A percentile compares a stretch with the other conserved stretches of the same genome.
These are phyloP conservation scores for Athetis lepigone DNA, from an alignment of 2,888 invertebrate species.

Conservation along the genomic window DNA sequence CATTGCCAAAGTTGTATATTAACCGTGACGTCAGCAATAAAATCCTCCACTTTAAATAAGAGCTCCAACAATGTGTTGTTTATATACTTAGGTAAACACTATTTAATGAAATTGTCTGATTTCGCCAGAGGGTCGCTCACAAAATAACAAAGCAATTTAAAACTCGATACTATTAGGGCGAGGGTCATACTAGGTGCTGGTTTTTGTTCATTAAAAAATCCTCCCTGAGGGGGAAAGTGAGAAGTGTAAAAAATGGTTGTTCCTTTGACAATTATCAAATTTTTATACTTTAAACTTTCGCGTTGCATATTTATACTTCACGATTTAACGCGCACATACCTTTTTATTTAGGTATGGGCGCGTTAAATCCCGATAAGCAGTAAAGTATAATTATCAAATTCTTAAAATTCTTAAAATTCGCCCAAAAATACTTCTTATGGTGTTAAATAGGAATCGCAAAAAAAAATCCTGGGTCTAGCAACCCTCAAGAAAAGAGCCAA, in stretches of 20 bases:
- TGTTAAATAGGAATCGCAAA: too few relatives aligned
- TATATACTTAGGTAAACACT: slow-evolving; percentile 48
- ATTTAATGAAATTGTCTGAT: slow-evolving; percentile 54
- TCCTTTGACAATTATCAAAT: neutral
- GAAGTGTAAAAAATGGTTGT: neutral
- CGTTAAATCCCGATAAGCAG: too few relatives aligned
- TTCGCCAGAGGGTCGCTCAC: slow-evolving; percentile 30
- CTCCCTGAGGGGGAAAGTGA: too few relatives aligned
- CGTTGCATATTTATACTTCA: too few relatives aligned
- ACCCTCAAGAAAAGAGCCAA: too few relatives aligned
- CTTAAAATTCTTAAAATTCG: too few relatives aligned
- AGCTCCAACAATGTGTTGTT: slow-evolving; percentile 24
- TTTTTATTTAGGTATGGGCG: too few relatives aligned
- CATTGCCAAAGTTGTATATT: neutral
- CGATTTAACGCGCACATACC: too few relatives aligned
- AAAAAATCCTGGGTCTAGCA: too few relatives aligned
- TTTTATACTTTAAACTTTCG: neutral
- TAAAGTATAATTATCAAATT: too few relatives aligned
- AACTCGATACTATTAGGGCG: slow-evolving; percentile 56
- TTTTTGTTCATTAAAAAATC: too few relatives aligned
- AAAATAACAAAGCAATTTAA: slow-evolving; percentile 69
- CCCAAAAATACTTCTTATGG: too few relatives aligned
- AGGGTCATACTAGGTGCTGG: slow-evolving; percentile 19
- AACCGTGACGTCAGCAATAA: neutral
- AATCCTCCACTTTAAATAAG: slow-evolving; percentile 17